phyloP scores from a whole-genome alignment of 2,113 vertebrate genomes.

The Myocastor coypus region DNA sequence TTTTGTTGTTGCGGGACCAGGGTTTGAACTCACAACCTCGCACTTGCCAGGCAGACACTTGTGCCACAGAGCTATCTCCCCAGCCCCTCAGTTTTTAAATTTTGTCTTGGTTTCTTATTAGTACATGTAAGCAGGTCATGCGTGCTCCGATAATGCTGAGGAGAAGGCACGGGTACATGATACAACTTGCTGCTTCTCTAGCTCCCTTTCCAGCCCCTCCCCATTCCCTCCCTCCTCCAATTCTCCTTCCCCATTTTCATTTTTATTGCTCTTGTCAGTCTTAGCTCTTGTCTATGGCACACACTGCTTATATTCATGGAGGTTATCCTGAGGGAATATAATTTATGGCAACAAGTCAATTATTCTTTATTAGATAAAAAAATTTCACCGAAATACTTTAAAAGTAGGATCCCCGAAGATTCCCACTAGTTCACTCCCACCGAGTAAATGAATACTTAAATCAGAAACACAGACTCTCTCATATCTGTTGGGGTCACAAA shows the following conservation, averaged over 20 bases:
- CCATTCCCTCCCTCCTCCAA: not conserved
- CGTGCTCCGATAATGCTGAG: not conserved
- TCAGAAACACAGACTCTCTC: not conserved
- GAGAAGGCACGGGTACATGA: not conserved
- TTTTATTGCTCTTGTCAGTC: not conserved
- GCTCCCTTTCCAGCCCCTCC: not conserved
- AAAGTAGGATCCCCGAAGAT: slow-evolving; percentile 15
- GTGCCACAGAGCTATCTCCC: too few species aligned
- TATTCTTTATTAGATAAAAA: slow-evolving; percentile 49
- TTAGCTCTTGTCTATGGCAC: not conserved
- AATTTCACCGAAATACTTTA: slow-evolving; percentile 53
- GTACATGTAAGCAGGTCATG: not conserved
- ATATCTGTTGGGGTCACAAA: slow-evolving; percentile 55
- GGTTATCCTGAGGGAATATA: slow-evolving; percentile 36
- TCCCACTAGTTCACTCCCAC: not conserved
- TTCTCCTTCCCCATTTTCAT: not conserved
- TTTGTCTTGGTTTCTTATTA: not conserved
- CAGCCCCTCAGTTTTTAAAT: slow-evolving; percentile 1
- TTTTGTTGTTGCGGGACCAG: too few species aligned
- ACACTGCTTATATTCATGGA: not conserved
- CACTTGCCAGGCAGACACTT: too few species aligned
- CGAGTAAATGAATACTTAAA: slow-evolving; percentile 51
- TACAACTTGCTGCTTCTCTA: not conserved
- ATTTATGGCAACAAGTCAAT: not conserved
- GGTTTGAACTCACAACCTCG: too few species aligned